Evolutionary conservation across 2,888 invertebrate genomes (phyloP).

Genomic region (Drosophila phalerata): DNA sequence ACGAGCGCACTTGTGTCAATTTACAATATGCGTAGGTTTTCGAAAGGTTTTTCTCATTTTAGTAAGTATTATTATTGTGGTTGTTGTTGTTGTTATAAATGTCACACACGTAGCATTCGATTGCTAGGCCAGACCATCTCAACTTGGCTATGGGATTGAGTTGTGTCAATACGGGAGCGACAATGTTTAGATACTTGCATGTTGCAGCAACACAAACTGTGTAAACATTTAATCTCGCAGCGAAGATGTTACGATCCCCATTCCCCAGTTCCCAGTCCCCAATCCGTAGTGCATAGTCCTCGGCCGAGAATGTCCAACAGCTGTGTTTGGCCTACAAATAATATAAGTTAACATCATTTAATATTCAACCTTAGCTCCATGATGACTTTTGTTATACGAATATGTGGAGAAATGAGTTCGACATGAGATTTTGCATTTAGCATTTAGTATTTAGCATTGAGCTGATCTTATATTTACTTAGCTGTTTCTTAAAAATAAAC

Average conservation of each 20-base stretch:
- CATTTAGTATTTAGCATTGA: conserved; percentile 72
- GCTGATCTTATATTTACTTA: conserved; percentile 54
- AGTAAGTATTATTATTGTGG: conserved; percentile 12
- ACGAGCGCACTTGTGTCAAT: conserved; percentile 73
- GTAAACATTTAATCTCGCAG: conserved; percentile 77
- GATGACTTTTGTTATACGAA: neutral
- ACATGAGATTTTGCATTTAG: conserved; percentile 74
- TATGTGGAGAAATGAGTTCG: conserved; percentile 45
- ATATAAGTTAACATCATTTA: conserved; percentile 26
- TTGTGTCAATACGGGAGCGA: conserved; percentile 63
- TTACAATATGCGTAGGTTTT: conserved; percentile 75
- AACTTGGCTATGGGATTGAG: conserved; percentile 57
- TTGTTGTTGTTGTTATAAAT: conserved; percentile 62
- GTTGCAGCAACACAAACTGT: conserved; percentile 77
- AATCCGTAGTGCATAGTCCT: conserved; percentile 29
- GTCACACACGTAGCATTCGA: conserved; percentile 68
- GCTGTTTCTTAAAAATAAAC: conserved; percentile 66
- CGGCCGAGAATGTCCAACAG: conserved; percentile 44
- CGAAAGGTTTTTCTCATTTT: conserved; percentile 61
- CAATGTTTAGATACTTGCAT: conserved; percentile 68
- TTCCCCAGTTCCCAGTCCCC: neutral
- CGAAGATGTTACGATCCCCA: conserved; percentile 70
- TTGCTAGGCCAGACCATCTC: conserved; percentile 26
- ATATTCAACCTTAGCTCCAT: conserved; percentile 24
- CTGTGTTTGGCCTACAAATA: conserved; percentile 70